Percentiles rank a stretch among this genome's conserved stretches.
Evolutionary conservation across 2,113 vertebrate species (phyloP).

Genomic region (Fulmarus glacialis): DNA sequence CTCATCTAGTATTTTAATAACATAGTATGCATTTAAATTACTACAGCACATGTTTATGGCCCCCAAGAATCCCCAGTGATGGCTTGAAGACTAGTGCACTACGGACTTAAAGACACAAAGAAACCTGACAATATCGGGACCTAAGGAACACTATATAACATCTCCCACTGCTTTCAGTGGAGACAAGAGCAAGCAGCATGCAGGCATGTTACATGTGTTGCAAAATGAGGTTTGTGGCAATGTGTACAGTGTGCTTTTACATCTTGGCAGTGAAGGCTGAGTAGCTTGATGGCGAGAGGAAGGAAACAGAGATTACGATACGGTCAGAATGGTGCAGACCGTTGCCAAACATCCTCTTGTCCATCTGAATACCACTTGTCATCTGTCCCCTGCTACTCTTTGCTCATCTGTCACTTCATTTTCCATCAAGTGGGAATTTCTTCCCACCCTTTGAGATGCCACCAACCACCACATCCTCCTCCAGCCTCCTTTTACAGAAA

Average conservation of each 20-base stretch:
- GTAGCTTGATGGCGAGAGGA: background rate
- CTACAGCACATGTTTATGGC: background rate
- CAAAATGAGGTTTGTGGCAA: background rate
- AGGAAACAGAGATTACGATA: background rate
- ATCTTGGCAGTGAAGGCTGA: background rate
- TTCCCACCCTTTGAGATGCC: background rate
- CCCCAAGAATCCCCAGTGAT: background rate
- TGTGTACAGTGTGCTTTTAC: background rate
- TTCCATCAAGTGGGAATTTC: background rate
- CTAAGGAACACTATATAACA: background rate
- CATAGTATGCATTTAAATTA: background rate
- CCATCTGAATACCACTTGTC: background rate
- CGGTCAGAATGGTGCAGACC: background rate
- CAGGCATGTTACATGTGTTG: accelerated
- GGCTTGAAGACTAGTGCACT: background rate
- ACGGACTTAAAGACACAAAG: background rate
- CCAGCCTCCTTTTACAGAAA: background rate
- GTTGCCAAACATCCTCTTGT: background rate
- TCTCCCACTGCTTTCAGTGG: background rate
- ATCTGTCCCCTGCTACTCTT: background rate
- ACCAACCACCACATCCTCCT: background rate
- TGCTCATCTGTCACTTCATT: background rate
- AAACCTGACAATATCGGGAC: background rate
- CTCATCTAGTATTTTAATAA: background rate
- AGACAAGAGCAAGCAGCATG: background rate